phyloP scores from a whole-genome alignment of 2,888 invertebrate genomes.

The Cremastinae sp. region DNA sequence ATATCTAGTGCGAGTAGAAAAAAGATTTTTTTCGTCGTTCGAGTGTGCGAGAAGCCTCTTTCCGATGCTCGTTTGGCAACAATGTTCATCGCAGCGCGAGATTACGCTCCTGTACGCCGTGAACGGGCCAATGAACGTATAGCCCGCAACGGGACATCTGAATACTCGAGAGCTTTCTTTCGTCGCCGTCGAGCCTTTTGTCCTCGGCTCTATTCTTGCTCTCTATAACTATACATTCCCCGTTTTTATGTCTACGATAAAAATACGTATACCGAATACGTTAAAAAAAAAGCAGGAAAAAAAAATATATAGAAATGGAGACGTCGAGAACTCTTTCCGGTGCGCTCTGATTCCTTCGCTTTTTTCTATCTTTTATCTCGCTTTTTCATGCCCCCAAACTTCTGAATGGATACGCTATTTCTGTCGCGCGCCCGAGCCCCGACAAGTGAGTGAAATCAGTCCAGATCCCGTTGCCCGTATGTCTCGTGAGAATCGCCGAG shows the following conservation, averaged over 20 bases:
- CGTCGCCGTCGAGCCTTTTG: slow-evolving; percentile 6
- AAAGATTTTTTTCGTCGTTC: slow-evolving; percentile 27
- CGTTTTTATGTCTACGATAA: slow-evolving; percentile 13
- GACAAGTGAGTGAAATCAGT: slow-evolving; percentile 57
- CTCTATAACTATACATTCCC: slow-evolving; percentile 30
- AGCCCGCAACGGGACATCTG: slow-evolving; percentile 54
- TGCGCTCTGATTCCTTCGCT: slow-evolving; percentile 34
- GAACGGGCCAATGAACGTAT: slow-evolving; percentile 56
- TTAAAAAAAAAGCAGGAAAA: background rate
- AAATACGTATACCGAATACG: no score
- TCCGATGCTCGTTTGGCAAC: slow-evolving; percentile 48
- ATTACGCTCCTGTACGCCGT: slow-evolving; percentile 59
- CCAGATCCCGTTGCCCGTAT: slow-evolving; percentile 42
- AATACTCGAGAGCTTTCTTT: slow-evolving; percentile 55
- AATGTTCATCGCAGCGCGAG: slow-evolving; percentile 58
- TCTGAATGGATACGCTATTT: slow-evolving; percentile 42
- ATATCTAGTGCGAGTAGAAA: slow-evolving; percentile 29
- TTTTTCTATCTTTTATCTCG: slow-evolving; percentile 36
- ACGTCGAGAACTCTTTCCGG: slow-evolving; percentile 32
- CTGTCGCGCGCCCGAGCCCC: slow-evolving; percentile 23
- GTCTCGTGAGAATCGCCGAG: slow-evolving; percentile 47
- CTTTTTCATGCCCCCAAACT: slow-evolving; percentile 39
- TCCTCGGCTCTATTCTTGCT: slow-evolving; percentile 39
- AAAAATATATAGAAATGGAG: slow-evolving; percentile 1
- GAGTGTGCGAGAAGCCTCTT: slow-evolving; percentile 5